phyloP scores from a whole-genome alignment of 2,113 vertebrate genomes.

The Cavia porcellus region DNA sequence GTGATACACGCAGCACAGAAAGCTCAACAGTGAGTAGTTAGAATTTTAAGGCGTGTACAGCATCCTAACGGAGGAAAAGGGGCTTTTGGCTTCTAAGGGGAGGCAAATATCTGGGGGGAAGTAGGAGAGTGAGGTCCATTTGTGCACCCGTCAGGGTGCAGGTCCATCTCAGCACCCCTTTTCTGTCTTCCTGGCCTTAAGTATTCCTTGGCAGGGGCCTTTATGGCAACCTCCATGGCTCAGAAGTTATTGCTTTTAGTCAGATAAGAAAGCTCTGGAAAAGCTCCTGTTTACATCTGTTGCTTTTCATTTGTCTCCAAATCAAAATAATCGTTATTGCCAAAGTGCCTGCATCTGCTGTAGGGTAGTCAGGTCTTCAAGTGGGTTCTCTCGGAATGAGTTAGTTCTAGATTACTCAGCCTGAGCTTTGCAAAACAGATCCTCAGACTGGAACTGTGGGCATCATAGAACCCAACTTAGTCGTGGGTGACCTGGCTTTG shows the following conservation, averaged over 20 bases:
- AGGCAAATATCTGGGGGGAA: neutral
- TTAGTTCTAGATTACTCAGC: neutral
- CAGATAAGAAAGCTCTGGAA: neutral
- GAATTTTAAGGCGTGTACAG: neutral
- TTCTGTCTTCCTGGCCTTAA: neutral
- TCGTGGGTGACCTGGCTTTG: neutral
- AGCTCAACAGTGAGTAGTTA: neutral
- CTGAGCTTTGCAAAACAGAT: neutral
- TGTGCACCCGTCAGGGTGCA: no score
- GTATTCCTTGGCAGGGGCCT: neutral
- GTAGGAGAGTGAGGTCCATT: neutral
- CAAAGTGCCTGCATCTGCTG: neutral
- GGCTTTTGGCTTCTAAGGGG: neutral
- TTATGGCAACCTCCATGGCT: neutral
- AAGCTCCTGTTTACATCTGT: neutral
- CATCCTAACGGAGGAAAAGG: neutral
- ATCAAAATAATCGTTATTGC: neutral
- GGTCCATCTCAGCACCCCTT: neutral
- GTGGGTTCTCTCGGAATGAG: neutral
- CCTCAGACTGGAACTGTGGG: neutral
- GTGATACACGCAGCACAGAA: no score
- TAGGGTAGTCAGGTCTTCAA: neutral
- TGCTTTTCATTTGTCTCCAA: neutral
- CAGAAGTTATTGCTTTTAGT: neutral
- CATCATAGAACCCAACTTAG: neutral